Conservation (phyloP, 2,113 vertebrate genomes). For the Anguilla rostrata region DNA sequence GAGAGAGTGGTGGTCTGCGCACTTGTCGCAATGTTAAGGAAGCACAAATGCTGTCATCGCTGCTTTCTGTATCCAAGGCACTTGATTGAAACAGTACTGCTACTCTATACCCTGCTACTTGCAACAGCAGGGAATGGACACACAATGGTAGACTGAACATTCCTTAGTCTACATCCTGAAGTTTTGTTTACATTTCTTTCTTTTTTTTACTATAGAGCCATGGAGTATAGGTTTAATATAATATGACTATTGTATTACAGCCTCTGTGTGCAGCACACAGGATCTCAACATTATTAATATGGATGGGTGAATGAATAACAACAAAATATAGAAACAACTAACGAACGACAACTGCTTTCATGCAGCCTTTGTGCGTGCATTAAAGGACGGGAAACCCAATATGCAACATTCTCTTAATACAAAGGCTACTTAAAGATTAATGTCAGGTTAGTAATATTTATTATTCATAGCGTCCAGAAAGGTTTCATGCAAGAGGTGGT, state of each 20-base stretch:
- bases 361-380: constrained; percentile 48
- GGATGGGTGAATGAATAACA: constrained; percentile 27
- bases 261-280: not conserved
- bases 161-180: not conserved
- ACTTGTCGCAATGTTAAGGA: not conserved
- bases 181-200: not conserved
- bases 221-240: not conserved
- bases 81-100: not conserved
- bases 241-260: not conserved
- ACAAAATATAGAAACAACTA: constrained; percentile 43
- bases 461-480: constrained; percentile 69
- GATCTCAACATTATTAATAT: not conserved
- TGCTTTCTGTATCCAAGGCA: not conserved
- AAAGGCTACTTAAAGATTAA: constrained; percentile 70
- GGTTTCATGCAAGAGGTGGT: constrained; percentile 49
- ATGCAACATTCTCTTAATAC: constrained; percentile 60
- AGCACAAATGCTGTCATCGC: not conserved
- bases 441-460: constrained; percentile 71
- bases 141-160: not conserved
- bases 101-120: not conserved
- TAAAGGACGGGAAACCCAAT: constrained; percentile 64
- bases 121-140: not conserved
- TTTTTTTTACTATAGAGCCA: not conserved
- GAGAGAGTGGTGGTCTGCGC: constrained; percentile 7
- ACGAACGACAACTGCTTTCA: constrained; percentile 59